These are phyloP conservation scores for Alectura lathami DNA, from an alignment of 2,113 vertebrate genomes.

Conservation along the genomic window DNA sequence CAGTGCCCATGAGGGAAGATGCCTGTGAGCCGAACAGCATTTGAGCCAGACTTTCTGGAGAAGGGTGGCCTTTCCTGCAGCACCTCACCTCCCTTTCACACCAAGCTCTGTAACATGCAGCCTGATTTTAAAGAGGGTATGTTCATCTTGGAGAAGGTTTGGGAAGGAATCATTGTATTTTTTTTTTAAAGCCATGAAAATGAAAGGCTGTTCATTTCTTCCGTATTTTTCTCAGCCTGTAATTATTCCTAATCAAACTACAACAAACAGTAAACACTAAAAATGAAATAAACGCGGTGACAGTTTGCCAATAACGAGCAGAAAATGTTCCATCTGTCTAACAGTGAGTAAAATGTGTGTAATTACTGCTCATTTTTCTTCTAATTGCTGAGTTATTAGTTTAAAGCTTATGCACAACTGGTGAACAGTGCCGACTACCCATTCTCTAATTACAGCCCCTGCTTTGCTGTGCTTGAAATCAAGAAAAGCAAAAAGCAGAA, in stretches of 20 bases:
- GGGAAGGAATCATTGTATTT: conserved; percentile 22
- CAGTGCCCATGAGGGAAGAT: neutral
- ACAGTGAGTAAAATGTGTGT: conserved; percentile 79
- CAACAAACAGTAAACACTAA: conserved; percentile 82
- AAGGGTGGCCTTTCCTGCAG: neutral
- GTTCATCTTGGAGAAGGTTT: neutral
- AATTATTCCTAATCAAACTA: conserved; percentile 82
- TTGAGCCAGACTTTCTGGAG: neutral
- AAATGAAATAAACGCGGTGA: conserved; percentile 80
- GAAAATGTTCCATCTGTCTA: conserved; percentile 82
- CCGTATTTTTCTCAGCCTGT: conserved; percentile 76
- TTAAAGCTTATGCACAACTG: conserved; percentile 79
- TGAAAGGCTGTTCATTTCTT: conserved; percentile 64
- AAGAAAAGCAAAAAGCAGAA: conserved; percentile 24
- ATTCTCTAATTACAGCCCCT: conserved; percentile 71
- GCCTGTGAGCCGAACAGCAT: neutral
- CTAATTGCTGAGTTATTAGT: conserved; percentile 86
- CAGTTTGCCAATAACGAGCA: conserved; percentile 80
- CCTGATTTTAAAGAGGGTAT: neutral
- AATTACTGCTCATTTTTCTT: conserved; percentile 86
- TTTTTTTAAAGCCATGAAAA: conserved; percentile 58
- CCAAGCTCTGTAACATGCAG: neutral
- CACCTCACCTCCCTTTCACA: accelerated
- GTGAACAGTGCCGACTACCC: conserved; percentile 70
- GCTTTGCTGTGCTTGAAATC: conserved; percentile 58